phyloP scores from a whole-genome alignment of 2,797 vertebrate species.

The Anableps anableps region DNA sequence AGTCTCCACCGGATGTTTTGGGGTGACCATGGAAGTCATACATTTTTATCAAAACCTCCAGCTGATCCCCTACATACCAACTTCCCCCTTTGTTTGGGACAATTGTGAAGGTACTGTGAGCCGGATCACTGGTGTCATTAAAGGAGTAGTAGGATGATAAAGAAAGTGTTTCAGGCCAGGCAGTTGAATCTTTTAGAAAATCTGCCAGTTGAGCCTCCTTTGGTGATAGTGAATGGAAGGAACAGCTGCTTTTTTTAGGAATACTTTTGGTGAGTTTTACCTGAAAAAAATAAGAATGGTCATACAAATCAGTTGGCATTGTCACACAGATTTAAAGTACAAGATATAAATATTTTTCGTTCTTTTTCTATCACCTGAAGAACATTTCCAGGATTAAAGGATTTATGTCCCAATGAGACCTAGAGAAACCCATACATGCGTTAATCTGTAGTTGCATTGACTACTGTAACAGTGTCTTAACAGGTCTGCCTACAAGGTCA shows the following conservation, averaged over 20 bases:
- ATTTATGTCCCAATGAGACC: no score
- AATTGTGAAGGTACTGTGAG: slow-evolving; percentile 45
- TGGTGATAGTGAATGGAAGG: slow-evolving; percentile 3
- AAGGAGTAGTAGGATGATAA: slow-evolving; percentile 7
- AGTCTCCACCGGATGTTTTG: slow-evolving; percentile 52
- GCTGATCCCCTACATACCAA: slow-evolving; percentile 42
- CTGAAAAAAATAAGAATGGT: not conserved
- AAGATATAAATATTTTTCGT: not conserved
- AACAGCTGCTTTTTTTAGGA: slow-evolving; percentile 14
- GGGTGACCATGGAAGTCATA: slow-evolving; percentile 30
- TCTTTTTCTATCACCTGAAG: no score
- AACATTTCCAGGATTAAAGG: no score
- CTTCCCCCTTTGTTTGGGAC: slow-evolving; percentile 13
- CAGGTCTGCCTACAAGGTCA: no score
- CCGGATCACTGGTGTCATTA: slow-evolving; percentile 38
- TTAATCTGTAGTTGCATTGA: no score
- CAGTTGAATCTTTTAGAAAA: slow-evolving; percentile 20
- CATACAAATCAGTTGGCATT: not conserved
- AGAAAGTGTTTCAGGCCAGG: slow-evolving; percentile 45
- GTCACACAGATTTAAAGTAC: not conserved
- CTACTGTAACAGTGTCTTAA: no score
- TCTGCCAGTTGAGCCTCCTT: slow-evolving; percentile 16
- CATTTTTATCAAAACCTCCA: slow-evolving; percentile 42
- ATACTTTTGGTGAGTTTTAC: not conserved
- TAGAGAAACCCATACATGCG: no score